A percentile compares a stretch with the other conserved stretches of the same genome.
These are phyloP conservation scores for Andrena chrysosceles DNA, from an alignment of 2,888 invertebrate genomes.

Conservation along the genomic window DNA sequence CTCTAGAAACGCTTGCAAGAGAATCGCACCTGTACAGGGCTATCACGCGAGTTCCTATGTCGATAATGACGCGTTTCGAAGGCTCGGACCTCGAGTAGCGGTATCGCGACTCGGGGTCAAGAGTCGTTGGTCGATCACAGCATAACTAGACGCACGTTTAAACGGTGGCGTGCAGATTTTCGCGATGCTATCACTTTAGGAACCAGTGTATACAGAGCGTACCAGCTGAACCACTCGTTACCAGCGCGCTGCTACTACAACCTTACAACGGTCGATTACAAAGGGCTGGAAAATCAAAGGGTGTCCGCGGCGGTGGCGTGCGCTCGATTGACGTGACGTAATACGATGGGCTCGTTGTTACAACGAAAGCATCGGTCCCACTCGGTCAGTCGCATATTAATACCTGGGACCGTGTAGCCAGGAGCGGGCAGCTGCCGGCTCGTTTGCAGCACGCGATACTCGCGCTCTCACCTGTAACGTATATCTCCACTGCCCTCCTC, in stretches of 20 bases:
- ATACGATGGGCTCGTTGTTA: constrained; percentile 69
- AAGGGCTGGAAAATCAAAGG: constrained; percentile 52
- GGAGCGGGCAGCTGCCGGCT: constrained; percentile 82
- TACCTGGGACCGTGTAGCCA: constrained; percentile 78
- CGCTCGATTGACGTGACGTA: constrained; percentile 67
- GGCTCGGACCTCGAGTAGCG: neutral
- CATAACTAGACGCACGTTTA: neutral
- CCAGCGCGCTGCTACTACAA: neutral
- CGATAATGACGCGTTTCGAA: constrained; percentile 21
- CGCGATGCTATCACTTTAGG: neutral
- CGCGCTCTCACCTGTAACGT: constrained; percentile 84
- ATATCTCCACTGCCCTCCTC: constrained; percentile 73
- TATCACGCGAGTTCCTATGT: constrained; percentile 41
- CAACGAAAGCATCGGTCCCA: constrained; percentile 77
- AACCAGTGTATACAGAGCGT: neutral
- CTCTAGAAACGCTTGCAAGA: neutral
- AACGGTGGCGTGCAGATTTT: constrained; percentile 21
- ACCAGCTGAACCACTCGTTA: neutral
- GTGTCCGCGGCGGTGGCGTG: constrained; percentile 22
- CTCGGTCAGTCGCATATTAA: constrained; percentile 83
- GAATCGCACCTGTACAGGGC: constrained; percentile 37
- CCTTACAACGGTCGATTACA: constrained; percentile 8
- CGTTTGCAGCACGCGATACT: constrained; percentile 83
- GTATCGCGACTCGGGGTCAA: neutral
- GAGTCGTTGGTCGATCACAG: neutral